Evolutionary conservation across 2,888 invertebrate species (phyloP), one percentile per base, ranked within the genome.

Genomic region (Elgonia sp.): DNA sequence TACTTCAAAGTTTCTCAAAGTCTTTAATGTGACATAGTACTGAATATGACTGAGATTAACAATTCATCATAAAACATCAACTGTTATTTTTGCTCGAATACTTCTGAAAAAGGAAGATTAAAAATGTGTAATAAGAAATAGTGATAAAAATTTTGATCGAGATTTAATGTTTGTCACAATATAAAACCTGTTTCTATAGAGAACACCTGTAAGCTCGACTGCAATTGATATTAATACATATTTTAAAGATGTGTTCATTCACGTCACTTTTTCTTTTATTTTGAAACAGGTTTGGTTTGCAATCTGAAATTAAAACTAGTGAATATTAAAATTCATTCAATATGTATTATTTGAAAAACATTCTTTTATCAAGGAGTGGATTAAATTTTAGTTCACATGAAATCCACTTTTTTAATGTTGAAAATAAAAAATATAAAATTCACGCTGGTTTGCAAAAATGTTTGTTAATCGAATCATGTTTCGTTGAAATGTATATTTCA

Each of bases 301-400:
- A 29, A 62, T 75, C 20, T 62, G 46, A 75, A 62, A 62, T 62
- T 75, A 57, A 73, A 60, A 53, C 73, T 60, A 40, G 55, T 53
- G 57, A 40, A 42, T 73, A 57, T 57, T 57, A 37, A 70, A 70
- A 70, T 70, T 10, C 72, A 73, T 73, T 57, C 29, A 73, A 53
- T 18, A 57, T n/a, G 40, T 20, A 57, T 57, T 57, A 73, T 55
- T n/a, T 39, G 21, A 40, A 40, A 55, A 40, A 57, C 39, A 55
- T 70, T 70, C 39, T 46, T 39, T 37, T 18, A 9, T 37, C 0
- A 18, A 55, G 18, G 2, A 29, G 29, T 29, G 29, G 37, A 21
- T 37, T 55, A 53, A 39, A 18, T 16, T 50, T 12, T 69, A 46
- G 8, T 29, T 21, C 20, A 57, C 57, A 57, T 57, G 21, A 57